Evolutionary conservation across 2,113 vertebrate species (phyloP).

Genomic region (Pampusana beccarii): DNA sequence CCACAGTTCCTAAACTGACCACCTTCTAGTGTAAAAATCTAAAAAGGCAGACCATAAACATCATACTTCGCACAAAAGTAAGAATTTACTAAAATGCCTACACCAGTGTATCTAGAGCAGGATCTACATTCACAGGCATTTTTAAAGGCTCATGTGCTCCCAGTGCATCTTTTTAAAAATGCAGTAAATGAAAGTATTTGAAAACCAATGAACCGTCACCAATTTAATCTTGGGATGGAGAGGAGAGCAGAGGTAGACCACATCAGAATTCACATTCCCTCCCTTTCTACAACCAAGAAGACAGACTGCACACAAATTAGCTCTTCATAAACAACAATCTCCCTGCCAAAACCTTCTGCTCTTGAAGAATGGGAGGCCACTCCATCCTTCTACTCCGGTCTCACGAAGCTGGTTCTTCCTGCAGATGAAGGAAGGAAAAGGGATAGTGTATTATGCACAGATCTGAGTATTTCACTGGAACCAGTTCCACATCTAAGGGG

Average conservation of each 20-base stretch:
- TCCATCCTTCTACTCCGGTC: not conserved
- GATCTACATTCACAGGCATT: not conserved
- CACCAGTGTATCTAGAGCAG: not conserved
- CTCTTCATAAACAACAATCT: not conserved
- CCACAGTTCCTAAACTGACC: not conserved
- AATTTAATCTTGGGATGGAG: not conserved
- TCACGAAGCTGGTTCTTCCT: not conserved
- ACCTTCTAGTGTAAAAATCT: not conserved
- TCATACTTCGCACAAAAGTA: not conserved
- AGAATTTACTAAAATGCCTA: not conserved
- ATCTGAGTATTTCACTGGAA: not conserved
- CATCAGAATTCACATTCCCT: not conserved
- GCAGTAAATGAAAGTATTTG: not conserved
- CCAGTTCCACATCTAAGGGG: not conserved
- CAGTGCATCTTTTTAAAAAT: not conserved
- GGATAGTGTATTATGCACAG: not conserved
- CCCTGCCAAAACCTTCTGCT: not conserved
- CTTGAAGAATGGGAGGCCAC: not conserved
- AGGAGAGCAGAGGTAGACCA: not conserved
- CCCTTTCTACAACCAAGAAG: not conserved
- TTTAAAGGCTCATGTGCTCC: not conserved
- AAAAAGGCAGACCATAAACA: not conserved
- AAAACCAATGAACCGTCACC: not conserved
- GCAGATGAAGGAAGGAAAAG: not conserved
- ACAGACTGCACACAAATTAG: not conserved